Percentiles rank a stretch among this genome's conserved stretches.
phyloP scores from a whole-genome alignment of 2,797 vertebrate species.

The Amblyopsis hoosieri region DNA sequence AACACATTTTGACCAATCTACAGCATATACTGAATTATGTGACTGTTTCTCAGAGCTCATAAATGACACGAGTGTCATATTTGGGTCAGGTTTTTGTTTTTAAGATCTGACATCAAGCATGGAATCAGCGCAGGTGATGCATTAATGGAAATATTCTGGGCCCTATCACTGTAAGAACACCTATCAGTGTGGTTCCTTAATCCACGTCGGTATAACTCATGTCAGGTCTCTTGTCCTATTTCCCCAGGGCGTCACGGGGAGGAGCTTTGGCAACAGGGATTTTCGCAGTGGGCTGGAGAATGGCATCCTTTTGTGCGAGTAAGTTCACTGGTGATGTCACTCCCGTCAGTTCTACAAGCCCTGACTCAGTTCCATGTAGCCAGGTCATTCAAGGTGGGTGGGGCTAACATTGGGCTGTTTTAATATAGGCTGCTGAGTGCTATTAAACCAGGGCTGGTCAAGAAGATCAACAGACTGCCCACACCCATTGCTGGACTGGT shows the following conservation, averaged over 20 bases:
- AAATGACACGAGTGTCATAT: no score
- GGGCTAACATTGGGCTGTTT: background rate
- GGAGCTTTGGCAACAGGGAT: constrained; percentile 92
- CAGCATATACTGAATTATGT: no score
- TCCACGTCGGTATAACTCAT: constrained; percentile 29
- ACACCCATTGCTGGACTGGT: constrained; percentile 97
- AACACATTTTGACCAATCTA: no score
- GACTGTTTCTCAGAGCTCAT: no score
- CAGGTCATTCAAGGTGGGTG: background rate
- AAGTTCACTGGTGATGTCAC: constrained; percentile 69
- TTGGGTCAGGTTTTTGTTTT: background rate
- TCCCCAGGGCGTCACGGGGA: constrained; percentile 91
- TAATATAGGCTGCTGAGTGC: constrained; percentile 90
- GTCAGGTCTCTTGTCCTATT: constrained; percentile 27
- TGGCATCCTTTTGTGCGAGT: constrained; percentile 98
- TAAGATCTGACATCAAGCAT: background rate
- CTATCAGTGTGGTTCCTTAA: background rate
- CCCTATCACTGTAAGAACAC: background rate
- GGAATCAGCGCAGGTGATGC: no score
- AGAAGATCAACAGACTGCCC: constrained; percentile 96
- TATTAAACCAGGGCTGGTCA: constrained; percentile 94
- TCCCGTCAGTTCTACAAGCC: constrained; percentile 32
- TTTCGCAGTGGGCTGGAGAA: constrained; percentile 95
- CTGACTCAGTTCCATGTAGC: constrained; percentile 19
- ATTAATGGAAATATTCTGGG: background rate